Evolutionary conservation across 1,140 invertebrate species (phyloP).

Genomic region (Drosophila quadrilineata): DNA sequence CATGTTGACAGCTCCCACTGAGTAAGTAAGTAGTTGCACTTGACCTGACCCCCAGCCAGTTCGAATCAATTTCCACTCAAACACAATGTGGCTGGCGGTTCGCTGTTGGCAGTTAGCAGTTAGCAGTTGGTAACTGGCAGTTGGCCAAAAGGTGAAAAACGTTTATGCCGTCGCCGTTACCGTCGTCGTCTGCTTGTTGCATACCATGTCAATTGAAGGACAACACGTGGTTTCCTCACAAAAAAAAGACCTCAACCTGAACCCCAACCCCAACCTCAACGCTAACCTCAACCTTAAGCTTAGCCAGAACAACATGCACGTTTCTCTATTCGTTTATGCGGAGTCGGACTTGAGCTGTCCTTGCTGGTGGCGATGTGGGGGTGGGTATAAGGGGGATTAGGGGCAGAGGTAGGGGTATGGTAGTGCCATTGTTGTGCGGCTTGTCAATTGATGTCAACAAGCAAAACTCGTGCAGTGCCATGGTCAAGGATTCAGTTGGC

Average conservation of each 20-base stretch:
- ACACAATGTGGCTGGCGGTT: constrained; percentile 1
- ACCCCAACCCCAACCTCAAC: background rate
- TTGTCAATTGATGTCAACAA: constrained; percentile 73
- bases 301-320: constrained; percentile 17
- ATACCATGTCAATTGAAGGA: constrained; percentile 55
- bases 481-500: constrained; percentile 52
- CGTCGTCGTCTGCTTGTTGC: constrained; percentile 52
- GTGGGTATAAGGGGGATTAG: background rate
- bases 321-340: constrained; percentile 1
- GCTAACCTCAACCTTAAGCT: background rate
- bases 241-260: constrained; percentile 30
- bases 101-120: constrained; percentile 6
- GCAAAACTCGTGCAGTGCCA: constrained; percentile 46
- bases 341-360: constrained; percentile 24
- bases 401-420: background rate
- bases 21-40: constrained; percentile 14
- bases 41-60: constrained; percentile 3
- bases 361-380: constrained; percentile 8
- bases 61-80: constrained; percentile 14
- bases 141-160: constrained; percentile 21
- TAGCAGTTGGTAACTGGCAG: constrained; percentile 7
- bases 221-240: constrained; percentile 53
- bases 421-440: constrained; percentile 20
- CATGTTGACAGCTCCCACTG: constrained; percentile 39
- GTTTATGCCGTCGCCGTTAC: constrained; percentile 9